Evolutionary conservation across 2,797 vertebrate genomes (phyloP), one percentile per base, ranked within the genome.

Genomic region (Tragelaphus eurycerus): DNA sequence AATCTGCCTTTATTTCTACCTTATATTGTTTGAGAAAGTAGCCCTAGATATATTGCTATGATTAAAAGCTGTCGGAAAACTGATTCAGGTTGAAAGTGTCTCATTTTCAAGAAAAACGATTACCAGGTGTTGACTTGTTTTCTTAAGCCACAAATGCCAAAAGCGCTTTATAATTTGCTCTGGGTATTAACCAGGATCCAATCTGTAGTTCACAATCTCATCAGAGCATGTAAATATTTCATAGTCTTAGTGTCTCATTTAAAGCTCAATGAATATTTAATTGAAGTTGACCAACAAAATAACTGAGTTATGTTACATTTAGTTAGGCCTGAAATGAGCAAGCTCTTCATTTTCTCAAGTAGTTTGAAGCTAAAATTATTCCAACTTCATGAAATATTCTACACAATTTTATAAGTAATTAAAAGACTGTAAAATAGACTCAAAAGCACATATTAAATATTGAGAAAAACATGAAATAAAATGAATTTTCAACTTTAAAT

Each of bases 211-310:
- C 95, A 97, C 60, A 96, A 67, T 95, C 93, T 97, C 93, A 84
- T 97, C 90, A 95, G 52, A 86, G 50, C 60, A 96, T 1, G 46
- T 98, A 97, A 98, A 97, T 97, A 98, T 98, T 96, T 97, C 90
- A 97, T 93, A 97, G 87, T 83, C 87, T 97, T 78, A 90, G 85
- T 52, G 82, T 97, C 95, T 96, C 78, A 95, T 98, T 97, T 98
- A 96, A 97, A 98, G 34, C 34, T 90, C 95, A 89, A 92, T 98
- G 90, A 98, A 97, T 97, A 97, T 98, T 97, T 90, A 96, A 97
- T 83, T 97, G 92, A 86, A 98, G 96, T 96, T 97, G 93, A 97
- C 97, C 98, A 97, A 95, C 93, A 97, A 97, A 97, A 98, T 92
- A 97, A 95, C 95, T 27, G 3, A 67, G 74, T 95, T 98, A 94